phyloP scores from a whole-genome alignment of 2,797 vertebrate genomes.

The Danio choprae region DNA sequence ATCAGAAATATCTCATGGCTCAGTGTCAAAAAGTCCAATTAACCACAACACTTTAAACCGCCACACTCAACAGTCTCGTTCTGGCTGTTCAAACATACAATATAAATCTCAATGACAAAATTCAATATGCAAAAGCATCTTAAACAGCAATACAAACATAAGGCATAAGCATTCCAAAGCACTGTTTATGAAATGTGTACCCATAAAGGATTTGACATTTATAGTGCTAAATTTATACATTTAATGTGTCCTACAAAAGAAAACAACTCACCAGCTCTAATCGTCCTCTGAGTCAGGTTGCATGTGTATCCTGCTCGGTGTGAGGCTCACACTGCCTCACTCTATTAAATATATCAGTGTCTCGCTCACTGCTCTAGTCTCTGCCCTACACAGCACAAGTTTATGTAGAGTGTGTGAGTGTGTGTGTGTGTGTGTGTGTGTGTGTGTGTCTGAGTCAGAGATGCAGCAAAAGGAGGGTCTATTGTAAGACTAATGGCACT shows the following conservation, averaged over 20 bases:
- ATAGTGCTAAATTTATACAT: neutral
- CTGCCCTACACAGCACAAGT: conserved; percentile 12
- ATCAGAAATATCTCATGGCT: neutral
- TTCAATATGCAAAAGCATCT: conserved; percentile 4
- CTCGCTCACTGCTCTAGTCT: conserved; percentile 9
- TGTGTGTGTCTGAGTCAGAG: conserved; percentile 25
- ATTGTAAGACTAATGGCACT: conserved; percentile 48
- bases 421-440: conserved; percentile 22
- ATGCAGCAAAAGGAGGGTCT: conserved; percentile 54
- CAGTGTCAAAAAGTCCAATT: neutral
- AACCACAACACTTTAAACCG: neutral
- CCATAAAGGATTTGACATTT: conserved; percentile 28
- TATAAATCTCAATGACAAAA: neutral
- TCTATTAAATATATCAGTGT: conserved; percentile 17
- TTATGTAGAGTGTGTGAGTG: conserved; percentile 33
- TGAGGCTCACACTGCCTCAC: conserved; percentile 14
- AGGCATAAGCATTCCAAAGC: neutral
- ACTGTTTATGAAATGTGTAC: conserved; percentile 26
- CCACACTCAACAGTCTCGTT: neutral
- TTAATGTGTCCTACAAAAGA: neutral
- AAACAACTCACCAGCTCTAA: conserved; percentile 43
- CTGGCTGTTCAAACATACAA: conserved; percentile 1
- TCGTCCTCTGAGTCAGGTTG: conserved; percentile 31
- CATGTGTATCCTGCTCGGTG: conserved; percentile 32
- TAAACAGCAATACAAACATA: conserved; percentile 1